Conservation (phyloP, 2,797 vertebrate genomes). For the Sciurus carolinensis region DNA sequence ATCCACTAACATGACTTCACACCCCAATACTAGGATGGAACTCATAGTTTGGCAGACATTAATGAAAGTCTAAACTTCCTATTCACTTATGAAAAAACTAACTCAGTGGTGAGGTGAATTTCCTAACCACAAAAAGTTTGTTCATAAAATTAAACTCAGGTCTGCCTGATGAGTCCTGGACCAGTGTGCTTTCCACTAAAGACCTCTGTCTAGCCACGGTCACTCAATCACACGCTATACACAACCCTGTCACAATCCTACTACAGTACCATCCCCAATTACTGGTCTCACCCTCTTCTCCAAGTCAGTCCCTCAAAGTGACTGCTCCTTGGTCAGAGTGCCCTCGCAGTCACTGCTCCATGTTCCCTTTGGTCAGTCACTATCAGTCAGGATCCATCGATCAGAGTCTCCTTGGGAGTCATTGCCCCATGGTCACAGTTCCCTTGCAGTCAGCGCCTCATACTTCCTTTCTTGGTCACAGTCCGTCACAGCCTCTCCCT, state of each 20-base stretch:
- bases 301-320: conserved; percentile 9
- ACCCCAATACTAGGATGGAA: not conserved
- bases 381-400: not conserved
- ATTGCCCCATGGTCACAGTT: not conserved
- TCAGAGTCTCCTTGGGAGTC: not conserved
- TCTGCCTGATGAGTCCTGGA: not conserved
- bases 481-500: conserved; percentile 26
- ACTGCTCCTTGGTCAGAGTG: not conserved
- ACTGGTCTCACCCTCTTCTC: conserved; percentile 14
- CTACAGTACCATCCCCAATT: not conserved
- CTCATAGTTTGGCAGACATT: not conserved
- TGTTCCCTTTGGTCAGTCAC: not conserved
- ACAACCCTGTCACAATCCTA: not conserved
- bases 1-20: not conserved
- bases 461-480: not conserved
- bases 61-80: conserved; percentile 11
- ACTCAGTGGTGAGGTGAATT: not conserved
- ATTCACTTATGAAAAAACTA: not conserved
- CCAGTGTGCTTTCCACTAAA: not conserved
- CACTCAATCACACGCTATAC: not conserved
- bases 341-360: not conserved
- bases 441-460: not conserved
- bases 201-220: not conserved
- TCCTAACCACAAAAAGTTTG: not conserved
- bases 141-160: not conserved